Conservation (phyloP, 1,140 invertebrate species). For the Prorops nasuta region DNA sequence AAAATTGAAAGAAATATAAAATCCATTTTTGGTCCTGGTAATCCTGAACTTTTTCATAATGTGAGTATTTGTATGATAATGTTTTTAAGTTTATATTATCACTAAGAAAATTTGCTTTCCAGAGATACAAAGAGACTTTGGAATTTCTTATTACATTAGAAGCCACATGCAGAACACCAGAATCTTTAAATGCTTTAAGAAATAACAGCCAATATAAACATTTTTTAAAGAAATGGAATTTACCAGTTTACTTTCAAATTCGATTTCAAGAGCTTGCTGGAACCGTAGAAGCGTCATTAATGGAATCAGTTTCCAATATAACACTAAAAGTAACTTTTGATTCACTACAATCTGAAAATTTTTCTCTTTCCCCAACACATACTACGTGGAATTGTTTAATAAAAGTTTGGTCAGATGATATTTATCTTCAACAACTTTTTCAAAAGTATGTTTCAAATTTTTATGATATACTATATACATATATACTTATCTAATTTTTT, state of each 20-base stretch:
- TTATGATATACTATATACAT: background rate
- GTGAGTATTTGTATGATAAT: constrained; percentile 41
- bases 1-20: constrained; percentile 74
- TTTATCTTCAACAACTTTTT: constrained; percentile 72
- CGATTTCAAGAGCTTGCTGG: constrained; percentile 87
- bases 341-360: constrained; percentile 41
- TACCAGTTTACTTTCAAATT: constrained; percentile 94
- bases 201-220: constrained; percentile 66
- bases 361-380: constrained; percentile 56
- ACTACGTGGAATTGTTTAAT: constrained; percentile 62
- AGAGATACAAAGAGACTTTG: constrained; percentile 78
- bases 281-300: constrained; percentile 61
- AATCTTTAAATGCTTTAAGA: constrained; percentile 60
- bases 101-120: constrained; percentile 24
- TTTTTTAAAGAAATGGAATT: constrained; percentile 87
- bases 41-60: constrained; percentile 82
- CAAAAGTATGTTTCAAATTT: constrained; percentile 50
- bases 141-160: constrained; percentile 79
- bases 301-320: constrained; percentile 39
- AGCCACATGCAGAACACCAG: constrained; percentile 60
- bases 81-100: constrained; percentile 7
- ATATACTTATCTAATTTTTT: background rate
- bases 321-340: constrained; percentile 39
- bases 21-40: constrained; percentile 86
- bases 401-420: constrained; percentile 71